These are phyloP conservation scores for Perizoma flavofasciatum DNA, from an alignment of 2,888 invertebrate species.

Conservation along the genomic window DNA sequence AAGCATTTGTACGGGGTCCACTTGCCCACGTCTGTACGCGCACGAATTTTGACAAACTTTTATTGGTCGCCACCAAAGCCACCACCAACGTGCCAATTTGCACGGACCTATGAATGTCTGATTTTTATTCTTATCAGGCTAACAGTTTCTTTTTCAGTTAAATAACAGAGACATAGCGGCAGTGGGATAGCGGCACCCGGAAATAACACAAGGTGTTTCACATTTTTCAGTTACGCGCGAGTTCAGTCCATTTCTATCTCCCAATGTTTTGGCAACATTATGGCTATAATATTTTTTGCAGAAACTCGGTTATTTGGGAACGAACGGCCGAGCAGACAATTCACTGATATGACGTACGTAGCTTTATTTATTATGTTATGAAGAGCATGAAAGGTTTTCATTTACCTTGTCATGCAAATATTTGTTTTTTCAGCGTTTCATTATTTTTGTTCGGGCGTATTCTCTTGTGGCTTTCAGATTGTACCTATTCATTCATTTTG, in stretches of 20 bases:
- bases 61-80: too few species aligned
- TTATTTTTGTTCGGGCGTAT: constrained; percentile 26
- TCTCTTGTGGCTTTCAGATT: constrained; percentile 27
- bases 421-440: constrained; percentile 29
- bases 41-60: too few species aligned
- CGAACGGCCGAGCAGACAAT: constrained; percentile 45
- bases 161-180: constrained; percentile 23
- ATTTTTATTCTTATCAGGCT: too few species aligned
- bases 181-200: constrained; percentile 53
- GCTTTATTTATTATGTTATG: constrained; percentile 43
- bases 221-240: constrained; percentile 70
- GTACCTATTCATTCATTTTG: constrained; percentile 20
- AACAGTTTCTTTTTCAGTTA: too few species aligned
- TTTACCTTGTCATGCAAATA: constrained; percentile 38
- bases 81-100: too few species aligned
- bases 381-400: constrained; percentile 37
- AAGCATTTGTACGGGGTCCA: too few species aligned
- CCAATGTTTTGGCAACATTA: constrained; percentile 58
- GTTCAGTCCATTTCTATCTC: constrained; percentile 56
- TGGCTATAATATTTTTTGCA: constrained; percentile 55
- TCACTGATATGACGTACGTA: constrained; percentile 46
- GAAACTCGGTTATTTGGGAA: constrained; percentile 52
- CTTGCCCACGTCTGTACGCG: too few species aligned
- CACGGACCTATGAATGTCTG: too few species aligned
- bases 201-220: constrained; percentile 67